phyloP scores from a whole-genome alignment of 35 echinoderm and acorn worm genomes.

The Strongylocentrotus purpuratus region DNA sequence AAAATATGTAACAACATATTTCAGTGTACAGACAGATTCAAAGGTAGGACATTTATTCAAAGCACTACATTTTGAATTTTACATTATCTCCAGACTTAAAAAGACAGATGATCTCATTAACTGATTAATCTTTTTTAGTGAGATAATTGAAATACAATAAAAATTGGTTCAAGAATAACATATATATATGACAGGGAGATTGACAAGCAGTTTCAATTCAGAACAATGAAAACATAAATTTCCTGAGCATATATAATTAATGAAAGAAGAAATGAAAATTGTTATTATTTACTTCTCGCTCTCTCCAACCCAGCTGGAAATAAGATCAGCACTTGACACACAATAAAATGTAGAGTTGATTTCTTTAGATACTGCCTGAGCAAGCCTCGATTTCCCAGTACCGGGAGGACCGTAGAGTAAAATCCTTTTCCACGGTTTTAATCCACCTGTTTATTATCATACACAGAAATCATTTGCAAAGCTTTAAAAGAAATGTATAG shows the following conservation, averaged over 20 bases:
- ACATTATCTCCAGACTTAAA: too few species aligned
- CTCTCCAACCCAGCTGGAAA: conserved; percentile 97
- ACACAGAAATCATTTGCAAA: too few species aligned
- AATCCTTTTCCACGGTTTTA: conserved; percentile 90
- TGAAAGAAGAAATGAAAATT: background rate
- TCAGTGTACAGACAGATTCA: too few species aligned
- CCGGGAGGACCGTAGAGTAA: conserved; percentile 94
- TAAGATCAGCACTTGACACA: conserved; percentile 94
- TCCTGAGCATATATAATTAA: background rate
- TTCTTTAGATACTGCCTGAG: conserved; percentile 88
- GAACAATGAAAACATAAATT: background rate
- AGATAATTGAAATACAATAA: too few species aligned
- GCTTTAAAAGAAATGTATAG: background rate
- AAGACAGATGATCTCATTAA: too few species aligned
- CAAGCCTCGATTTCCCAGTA: conserved; percentile 92
- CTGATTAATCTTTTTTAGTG: too few species aligned
- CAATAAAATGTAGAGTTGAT: conserved; percentile 93
- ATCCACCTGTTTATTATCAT: conserved; percentile 9
- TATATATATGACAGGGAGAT: too few species aligned
- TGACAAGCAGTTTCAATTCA: too few species aligned
- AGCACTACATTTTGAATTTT: too few species aligned
- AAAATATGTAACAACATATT: too few species aligned
- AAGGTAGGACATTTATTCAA: too few species aligned
- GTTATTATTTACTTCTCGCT: conserved; percentile 82
- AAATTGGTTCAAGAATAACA: too few species aligned